Evolutionary conservation across 2,888 invertebrate genomes (phyloP).

Genomic region (Pandemis heparana): DNA sequence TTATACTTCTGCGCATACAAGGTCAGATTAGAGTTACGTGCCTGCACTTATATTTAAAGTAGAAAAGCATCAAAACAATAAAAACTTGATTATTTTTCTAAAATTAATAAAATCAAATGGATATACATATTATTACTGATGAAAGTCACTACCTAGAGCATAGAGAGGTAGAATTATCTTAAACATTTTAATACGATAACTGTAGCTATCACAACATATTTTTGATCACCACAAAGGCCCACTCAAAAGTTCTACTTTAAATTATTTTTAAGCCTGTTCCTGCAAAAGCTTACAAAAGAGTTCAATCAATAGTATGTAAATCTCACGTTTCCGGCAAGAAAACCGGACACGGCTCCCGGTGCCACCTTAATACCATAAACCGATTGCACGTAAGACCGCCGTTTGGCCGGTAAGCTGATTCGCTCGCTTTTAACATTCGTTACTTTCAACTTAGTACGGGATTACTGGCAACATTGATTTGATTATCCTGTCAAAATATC

Average conservation of each 20-base stretch:
- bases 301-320: slow-evolving; percentile 13
- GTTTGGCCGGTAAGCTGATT: slow-evolving; percentile 21
- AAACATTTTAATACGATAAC: too few relatives aligned
- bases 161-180: too few relatives aligned
- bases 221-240: too few relatives aligned
- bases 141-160: too few relatives aligned
- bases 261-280: background rate
- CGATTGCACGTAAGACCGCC: slow-evolving; percentile 26
- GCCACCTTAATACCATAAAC: slow-evolving; percentile 21
- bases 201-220: too few relatives aligned
- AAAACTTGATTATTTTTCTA: too few relatives aligned
- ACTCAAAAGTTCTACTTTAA: background rate
- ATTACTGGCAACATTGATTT: slow-evolving; percentile 20
- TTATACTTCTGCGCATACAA: too few relatives aligned
- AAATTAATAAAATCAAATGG: too few relatives aligned
- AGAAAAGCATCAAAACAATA: too few relatives aligned
- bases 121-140: too few relatives aligned
- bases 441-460: slow-evolving; percentile 15
- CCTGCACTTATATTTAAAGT: too few relatives aligned
- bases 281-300: background rate
- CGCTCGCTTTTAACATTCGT: slow-evolving; percentile 20
- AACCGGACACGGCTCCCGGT: slow-evolving; percentile 16
- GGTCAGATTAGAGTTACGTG: too few relatives aligned
- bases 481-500: background rate
- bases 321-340: slow-evolving; percentile 19